Percentiles rank a stretch among this genome's conserved stretches.
Conservation (phyloP, 2,888 invertebrate genomes). For the Argyra leucocephala region DNA sequence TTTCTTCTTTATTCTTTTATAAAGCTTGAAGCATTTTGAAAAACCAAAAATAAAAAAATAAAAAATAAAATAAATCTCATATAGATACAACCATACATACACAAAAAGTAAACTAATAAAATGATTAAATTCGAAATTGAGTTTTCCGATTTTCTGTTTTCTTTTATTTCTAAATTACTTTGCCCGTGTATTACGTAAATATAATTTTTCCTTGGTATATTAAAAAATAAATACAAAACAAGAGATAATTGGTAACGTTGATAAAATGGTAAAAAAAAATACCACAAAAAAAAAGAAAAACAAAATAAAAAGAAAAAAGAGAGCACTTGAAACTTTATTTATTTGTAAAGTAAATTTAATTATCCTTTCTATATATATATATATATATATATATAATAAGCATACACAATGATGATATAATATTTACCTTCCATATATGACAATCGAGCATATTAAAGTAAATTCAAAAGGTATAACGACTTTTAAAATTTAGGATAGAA, state of each 20-base stretch:
- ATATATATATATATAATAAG: neutral
- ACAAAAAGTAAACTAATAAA: neutral
- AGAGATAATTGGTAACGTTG: neutral
- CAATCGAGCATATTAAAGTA: neutral
- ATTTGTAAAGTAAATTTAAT: neutral
- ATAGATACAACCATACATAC: neutral
- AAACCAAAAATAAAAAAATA: neutral
- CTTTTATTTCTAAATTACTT: neutral
- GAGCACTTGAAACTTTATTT: slow-evolving; percentile 1
- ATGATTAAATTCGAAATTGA: neutral
- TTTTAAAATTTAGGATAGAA: no score
- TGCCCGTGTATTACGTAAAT: neutral
- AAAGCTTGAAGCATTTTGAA: no score
- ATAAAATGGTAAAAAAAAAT: neutral
- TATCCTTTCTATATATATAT: neutral
- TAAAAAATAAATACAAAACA: neutral
- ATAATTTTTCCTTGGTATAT: neutral
- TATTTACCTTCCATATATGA: neutral
- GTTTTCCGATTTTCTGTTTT: neutral
- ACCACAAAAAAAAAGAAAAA: neutral
- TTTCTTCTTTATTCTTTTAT: no score
- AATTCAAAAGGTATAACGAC: no score
- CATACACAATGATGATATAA: neutral
- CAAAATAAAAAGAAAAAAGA: neutral
- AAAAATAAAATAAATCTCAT: no score